Evolutionary conservation across 1,140 invertebrate genomes (phyloP).

Genomic region (Drosophila persimilis): DNA sequence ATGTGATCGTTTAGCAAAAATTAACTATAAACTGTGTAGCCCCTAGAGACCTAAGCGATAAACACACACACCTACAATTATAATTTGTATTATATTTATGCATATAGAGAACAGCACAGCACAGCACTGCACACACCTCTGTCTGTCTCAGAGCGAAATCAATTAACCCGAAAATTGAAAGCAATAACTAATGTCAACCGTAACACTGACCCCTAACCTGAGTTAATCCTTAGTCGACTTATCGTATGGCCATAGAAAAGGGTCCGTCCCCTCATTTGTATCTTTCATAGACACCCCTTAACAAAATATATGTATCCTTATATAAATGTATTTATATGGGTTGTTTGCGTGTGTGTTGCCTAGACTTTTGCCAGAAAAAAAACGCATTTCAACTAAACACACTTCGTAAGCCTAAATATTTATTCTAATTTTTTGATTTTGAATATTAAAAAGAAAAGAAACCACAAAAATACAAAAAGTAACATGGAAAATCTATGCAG

Average conservation of each 20-base stretch:
- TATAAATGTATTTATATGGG: too few relatives aligned
- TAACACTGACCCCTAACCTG: constrained; percentile 48
- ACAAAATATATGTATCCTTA: too few relatives aligned
- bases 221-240: constrained; percentile 45
- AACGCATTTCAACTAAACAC: constrained; percentile 40
- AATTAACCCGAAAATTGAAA: constrained; percentile 29
- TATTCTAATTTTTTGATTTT: constrained; percentile 57
- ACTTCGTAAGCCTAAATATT: constrained; percentile 40
- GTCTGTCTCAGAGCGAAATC: constrained; percentile 29
- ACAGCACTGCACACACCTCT: constrained; percentile 9
- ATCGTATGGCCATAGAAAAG: constrained; percentile 39
- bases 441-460: constrained; percentile 47
- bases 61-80: constrained; percentile 49
- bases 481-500: constrained; percentile 15
- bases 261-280: constrained; percentile 44
- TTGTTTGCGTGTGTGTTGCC: too few relatives aligned
- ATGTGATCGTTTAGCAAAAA: constrained; percentile 80
- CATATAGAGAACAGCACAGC: constrained; percentile 41
- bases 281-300: constrained; percentile 32
- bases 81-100: constrained; percentile 70
- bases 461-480: constrained; percentile 48
- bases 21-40: constrained; percentile 75
- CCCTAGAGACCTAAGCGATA: constrained; percentile 50
- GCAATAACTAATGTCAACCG: constrained; percentile 56
- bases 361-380: constrained; percentile 25